These are phyloP conservation scores for Clupea harengus DNA, from an alignment of 2,113 vertebrate species.

Conservation along the genomic window DNA sequence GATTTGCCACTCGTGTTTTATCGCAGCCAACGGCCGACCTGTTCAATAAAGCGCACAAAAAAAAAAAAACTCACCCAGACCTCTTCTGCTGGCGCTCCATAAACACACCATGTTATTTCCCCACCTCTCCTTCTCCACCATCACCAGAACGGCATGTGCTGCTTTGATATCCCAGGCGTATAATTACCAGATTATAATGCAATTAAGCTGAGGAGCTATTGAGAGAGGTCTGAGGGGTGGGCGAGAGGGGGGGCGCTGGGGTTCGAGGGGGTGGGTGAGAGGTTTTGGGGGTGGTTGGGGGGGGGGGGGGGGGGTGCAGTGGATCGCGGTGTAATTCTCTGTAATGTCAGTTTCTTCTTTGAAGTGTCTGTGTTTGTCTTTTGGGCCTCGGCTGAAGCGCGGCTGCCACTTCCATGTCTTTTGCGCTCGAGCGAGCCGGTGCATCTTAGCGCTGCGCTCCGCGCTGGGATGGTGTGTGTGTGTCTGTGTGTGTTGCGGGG, in stretches of 20 bases:
- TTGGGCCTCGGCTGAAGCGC: background rate
- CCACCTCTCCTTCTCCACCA: background rate
- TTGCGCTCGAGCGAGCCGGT: background rate
- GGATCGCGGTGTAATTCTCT: background rate
- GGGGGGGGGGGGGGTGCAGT: background rate
- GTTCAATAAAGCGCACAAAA: background rate
- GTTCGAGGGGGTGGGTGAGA: background rate
- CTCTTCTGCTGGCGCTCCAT: background rate
- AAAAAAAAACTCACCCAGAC: background rate
- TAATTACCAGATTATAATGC: slow-evolving; percentile 20
- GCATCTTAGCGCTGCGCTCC: background rate
- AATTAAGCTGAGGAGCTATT: background rate
- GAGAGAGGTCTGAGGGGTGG: slow-evolving; percentile 3
- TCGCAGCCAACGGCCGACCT: background rate
- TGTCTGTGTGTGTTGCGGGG: background rate
- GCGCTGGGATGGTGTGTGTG: background rate
- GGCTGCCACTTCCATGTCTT: background rate
- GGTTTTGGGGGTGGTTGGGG: background rate
- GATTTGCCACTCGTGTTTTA: background rate
- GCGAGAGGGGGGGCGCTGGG: background rate
- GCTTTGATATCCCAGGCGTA: slow-evolving; percentile 12
- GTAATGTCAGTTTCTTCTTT: background rate
- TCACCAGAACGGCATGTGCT: background rate
- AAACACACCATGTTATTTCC: background rate
- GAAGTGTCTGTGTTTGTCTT: slow-evolving; percentile 1